Percentiles rank a stretch among this genome's conserved stretches.
Evolutionary conservation across 2,113 vertebrate species (phyloP).

Genomic region (Corydoras maculifer): DNA sequence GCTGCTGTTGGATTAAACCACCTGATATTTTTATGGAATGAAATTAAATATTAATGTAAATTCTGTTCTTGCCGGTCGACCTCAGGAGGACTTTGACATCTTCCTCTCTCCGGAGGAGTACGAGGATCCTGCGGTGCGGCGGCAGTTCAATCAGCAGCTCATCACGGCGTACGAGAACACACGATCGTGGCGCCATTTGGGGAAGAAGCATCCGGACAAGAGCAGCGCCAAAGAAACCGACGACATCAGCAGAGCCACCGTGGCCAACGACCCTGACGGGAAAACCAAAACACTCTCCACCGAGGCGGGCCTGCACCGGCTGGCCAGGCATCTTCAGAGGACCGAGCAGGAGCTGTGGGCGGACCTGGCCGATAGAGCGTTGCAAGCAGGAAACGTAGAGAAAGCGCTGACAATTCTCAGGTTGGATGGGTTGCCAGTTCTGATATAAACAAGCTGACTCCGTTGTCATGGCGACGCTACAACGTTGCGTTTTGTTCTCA

Average conservation of each 20-base stretch:
- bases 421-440: slow-evolving; percentile 48
- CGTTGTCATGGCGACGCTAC: no score
- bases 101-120: slow-evolving; percentile 80
- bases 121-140: slow-evolving; percentile 62
- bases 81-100: slow-evolving; percentile 81
- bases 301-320: slow-evolving; percentile 64
- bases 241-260: slow-evolving; percentile 17
- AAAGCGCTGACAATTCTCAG: slow-evolving; percentile 79
- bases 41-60: background rate
- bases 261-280: slow-evolving; percentile 51
- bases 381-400: slow-evolving; percentile 71
- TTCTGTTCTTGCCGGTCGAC: background rate
- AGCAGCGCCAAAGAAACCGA: slow-evolving; percentile 21
- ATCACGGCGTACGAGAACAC: slow-evolving; percentile 69
- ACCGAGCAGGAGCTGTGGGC: slow-evolving; percentile 74
- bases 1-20: no score
- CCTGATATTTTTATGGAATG: no score
- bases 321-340: slow-evolving; percentile 73
- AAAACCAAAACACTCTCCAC: slow-evolving; percentile 53
- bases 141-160: slow-evolving; percentile 72
- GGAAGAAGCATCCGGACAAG: slow-evolving; percentile 26
- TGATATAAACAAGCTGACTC: no score
- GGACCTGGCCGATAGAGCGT: slow-evolving; percentile 72
- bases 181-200: slow-evolving; percentile 40
- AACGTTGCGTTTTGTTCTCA: background rate